Evolutionary conservation across 2,113 vertebrate species (phyloP), one percentile per base, ranked within the genome.

Genomic region (Vireo altiloquus): DNA sequence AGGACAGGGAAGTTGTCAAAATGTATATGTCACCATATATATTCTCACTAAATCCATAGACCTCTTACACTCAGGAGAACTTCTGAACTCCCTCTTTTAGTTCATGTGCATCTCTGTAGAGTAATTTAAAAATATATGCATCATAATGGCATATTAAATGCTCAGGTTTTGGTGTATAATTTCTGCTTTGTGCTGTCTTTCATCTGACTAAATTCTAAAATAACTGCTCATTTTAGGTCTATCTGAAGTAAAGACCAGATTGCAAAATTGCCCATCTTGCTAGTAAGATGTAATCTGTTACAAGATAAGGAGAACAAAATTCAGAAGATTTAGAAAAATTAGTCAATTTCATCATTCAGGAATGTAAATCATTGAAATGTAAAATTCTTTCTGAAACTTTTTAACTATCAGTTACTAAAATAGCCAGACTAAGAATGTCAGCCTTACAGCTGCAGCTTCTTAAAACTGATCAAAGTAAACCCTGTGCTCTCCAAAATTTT

Each of bases 371-470:
- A 79, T 37, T 79, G n/a, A 87, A 60, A 35, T 78, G 53, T 64
- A 54, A 94, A 68, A 89, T 59, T 83, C 44, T 71, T 78, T 94
- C 83, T 91, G 69, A 87, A 95, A 75, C 65, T 94, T 75, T 69
- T 87, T 92, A 89, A 94, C 82, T 77, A 95, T 87, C 77, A 33
- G 80, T 95, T 94, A 89, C 94, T 76, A 92, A 96, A 97, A 94
- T 69, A 95, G 40, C 6, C 18, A 68, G 44, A 87, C 76, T 74
- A 87, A 93, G 91, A 92, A 92, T 93, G 76, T 50, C 72, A 94
- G 60, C 20, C 49, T 56, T 94, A 92, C 87, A 96, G 90, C 94
- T 97, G 95, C 91, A 96, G 9, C 64, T 94, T 93, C 82, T 81
- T 70, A 89, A 87, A 94, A 95, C 5, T 75, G 60, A 92, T 75